A percentile compares a stretch with the other conserved stretches of the same genome.
These are phyloP conservation scores for Artibeus lituratus DNA, from an alignment of 2,797 vertebrate species.

Conservation along the genomic window DNA sequence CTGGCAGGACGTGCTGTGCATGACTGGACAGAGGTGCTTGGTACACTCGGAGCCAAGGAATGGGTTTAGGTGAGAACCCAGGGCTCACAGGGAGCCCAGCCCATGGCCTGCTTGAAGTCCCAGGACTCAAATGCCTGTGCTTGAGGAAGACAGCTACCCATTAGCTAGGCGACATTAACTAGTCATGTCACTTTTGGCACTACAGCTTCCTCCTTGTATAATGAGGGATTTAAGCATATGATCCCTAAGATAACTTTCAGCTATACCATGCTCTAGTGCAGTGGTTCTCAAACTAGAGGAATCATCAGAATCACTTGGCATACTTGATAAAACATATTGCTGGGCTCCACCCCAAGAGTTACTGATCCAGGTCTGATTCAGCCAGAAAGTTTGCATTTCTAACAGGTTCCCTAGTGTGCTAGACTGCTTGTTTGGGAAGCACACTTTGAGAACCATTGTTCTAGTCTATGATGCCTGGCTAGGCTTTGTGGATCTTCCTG, in stretches of 20 bases:
- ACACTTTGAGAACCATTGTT: neutral
- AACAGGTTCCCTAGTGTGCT: neutral
- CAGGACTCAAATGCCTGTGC: neutral
- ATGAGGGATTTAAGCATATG: neutral
- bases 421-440: neutral
- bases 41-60: conserved; percentile 39
- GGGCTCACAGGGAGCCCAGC: conserved; percentile 6
- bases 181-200: neutral
- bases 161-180: conserved; percentile 32
- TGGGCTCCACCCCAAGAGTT: neutral
- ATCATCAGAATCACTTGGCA: neutral
- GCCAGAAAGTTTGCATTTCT: neutral
- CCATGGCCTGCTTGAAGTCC: conserved; percentile 16
- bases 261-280: neutral
- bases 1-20: conserved; percentile 67
- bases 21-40: conserved; percentile 63
- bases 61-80: conserved; percentile 51
- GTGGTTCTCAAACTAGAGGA: neutral
- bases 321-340: neutral
- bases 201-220: neutral
- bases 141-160: conserved; percentile 1
- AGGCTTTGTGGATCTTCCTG: neutral
- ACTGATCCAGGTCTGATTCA: neutral
- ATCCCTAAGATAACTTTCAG: neutral
- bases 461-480: neutral